Base-by-base conservation (phyloP, 2,888 invertebrate species). In the Arge pagana region DNA sequence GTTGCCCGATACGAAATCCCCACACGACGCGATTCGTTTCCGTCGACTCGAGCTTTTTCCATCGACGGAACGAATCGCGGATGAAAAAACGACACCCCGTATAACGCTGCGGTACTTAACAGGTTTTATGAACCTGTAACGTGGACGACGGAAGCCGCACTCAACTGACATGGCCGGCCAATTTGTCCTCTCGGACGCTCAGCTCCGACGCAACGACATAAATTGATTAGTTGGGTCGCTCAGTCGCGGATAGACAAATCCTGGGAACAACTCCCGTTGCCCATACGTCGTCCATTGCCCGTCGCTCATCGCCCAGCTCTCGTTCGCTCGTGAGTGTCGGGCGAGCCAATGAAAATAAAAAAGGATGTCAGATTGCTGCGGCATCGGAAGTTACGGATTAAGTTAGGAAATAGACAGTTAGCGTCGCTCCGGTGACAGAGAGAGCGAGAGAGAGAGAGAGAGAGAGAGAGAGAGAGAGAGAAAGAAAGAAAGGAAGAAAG, bases 361-460 rank as follows among this genome's bases (percentile, higher is more conserved):
- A 76, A 76, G 75, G 76, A 76, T 75, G 74, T 74, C 76, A 75
- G 75, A 75, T 75, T 74, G 75, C 73, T 71, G 73, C 71, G 71
- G 74, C 74, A 72, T 75, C 74, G 76, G 76, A 75, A 76, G 76
- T 69, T 73, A 72, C 76, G 73, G 75, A 75, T 76, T 76, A 75
- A 76, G 75, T 76, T 75, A 75, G 76, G 75, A 76, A 76, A 75
- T 74, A 67, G 76, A 74, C 75, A 69, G 75, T 76, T 76, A 76
- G 73, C 65, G 70, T 69, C 65, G 66, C 65, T 64, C 59, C 54
- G 31, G 42, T 30, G 42, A 21, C 33, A 42, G 42, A 31, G 42
- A 2, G 31, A 19, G 31, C 30, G 30, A 30, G 52, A 52, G 39
- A 52, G 50, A n/a, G 16, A 43, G 26, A 58, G 23, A 50, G 55